These are phyloP conservation scores for Recurvirostra avosetta DNA, from an alignment of 2,113 vertebrate genomes.

Conservation along the genomic window DNA sequence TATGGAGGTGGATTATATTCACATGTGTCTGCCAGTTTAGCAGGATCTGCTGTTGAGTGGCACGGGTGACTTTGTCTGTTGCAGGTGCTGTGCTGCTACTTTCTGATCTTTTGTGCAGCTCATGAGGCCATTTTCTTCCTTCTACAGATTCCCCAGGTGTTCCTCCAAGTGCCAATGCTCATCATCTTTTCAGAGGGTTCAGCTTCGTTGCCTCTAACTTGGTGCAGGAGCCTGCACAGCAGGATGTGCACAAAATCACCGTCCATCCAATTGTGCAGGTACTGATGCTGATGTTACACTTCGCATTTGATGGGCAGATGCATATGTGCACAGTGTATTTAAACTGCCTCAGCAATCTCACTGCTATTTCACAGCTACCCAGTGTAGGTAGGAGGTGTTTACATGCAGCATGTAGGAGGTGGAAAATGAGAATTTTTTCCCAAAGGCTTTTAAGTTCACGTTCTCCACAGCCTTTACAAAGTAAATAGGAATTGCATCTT, in stretches of 20 bases:
- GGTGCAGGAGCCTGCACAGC: conserved; percentile 80
- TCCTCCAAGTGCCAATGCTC: conserved; percentile 92
- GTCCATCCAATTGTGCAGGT: conserved; percentile 93
- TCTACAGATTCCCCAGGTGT: conserved; percentile 91
- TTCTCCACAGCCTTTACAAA: background rate
- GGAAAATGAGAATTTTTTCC: background rate
- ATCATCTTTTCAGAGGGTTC: conserved; percentile 94
- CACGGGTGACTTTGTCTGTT: background rate
- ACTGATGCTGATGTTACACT: background rate
- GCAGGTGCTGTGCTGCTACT: background rate
- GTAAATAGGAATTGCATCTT: background rate
- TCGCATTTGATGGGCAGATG: background rate
- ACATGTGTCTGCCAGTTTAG: background rate
- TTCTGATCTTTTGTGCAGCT: background rate
- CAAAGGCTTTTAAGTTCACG: background rate
- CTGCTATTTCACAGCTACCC: background rate
- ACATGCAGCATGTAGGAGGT: background rate
- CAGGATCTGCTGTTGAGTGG: background rate
- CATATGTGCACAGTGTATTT: background rate
- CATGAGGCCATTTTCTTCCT: background rate
- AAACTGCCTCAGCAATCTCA: background rate
- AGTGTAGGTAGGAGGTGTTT: background rate
- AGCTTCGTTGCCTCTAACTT: conserved; percentile 91
- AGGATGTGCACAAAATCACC: conserved; percentile 67
- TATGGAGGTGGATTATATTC: background rate